A percentile compares a stretch with the other conserved stretches of the same genome.
These are phyloP conservation scores for Platysternon megacephalum DNA, from an alignment of 2,113 vertebrate species.

Conservation along the genomic window DNA sequence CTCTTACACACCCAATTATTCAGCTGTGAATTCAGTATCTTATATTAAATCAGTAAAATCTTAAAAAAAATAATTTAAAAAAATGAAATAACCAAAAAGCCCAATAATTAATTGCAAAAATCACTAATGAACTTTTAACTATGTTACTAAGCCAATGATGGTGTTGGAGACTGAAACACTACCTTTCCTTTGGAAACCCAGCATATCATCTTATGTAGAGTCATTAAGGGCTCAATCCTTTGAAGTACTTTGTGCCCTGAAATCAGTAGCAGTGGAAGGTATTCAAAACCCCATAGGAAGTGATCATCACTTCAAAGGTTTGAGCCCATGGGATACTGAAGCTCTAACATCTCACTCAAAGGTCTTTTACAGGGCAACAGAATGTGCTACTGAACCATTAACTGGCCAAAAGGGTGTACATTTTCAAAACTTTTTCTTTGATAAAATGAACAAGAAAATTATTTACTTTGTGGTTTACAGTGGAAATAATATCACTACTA, in stretches of 20 bases:
- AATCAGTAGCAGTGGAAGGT: not conserved
- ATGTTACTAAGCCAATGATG: not conserved
- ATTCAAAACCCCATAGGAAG: no score
- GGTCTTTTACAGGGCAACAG: no score
- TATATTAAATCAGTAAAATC: not conserved
- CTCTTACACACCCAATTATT: not conserved
- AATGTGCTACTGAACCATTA: no score
- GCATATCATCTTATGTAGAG: not conserved
- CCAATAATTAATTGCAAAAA: not conserved
- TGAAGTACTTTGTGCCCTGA: not conserved
- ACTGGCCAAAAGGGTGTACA: no score
- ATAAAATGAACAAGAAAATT: no score
- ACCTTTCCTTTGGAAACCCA: not conserved
- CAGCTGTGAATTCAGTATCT: not conserved
- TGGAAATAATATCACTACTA: no score
- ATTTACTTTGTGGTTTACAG: no score
- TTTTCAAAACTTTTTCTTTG: no score
- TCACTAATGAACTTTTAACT: not conserved
- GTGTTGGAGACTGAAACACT: fast-evolving
- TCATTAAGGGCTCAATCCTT: not conserved
- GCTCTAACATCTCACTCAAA: no score
- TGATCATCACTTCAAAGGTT: no score
- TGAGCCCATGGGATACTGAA: no score
- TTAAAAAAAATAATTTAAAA: not conserved
- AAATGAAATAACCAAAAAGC: not conserved